Evolutionary conservation across 2,113 vertebrate species (phyloP).

Genomic region (Mirounga angustirostris): DNA sequence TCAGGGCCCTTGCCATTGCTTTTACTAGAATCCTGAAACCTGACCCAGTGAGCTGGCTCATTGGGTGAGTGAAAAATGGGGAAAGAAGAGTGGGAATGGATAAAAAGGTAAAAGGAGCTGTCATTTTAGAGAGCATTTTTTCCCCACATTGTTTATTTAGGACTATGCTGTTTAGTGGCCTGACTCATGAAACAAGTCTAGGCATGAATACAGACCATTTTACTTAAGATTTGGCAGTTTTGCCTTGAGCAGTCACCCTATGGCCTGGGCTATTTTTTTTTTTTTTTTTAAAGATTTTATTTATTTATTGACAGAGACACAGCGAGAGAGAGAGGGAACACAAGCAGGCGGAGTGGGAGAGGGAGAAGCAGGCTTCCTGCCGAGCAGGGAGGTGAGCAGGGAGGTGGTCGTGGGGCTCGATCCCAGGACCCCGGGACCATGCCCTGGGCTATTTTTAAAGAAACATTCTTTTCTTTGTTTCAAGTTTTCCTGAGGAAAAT

Average conservation of each 20-base stretch:
- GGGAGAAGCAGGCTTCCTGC: no score
- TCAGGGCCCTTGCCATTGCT: not conserved
- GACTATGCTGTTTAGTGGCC: conserved; percentile 46
- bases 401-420: no score
- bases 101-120: conserved; percentile 56
- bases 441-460: conserved; percentile 64
- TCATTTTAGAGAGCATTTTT: conserved; percentile 58
- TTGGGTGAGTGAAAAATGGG: not conserved
- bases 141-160: conserved; percentile 61
- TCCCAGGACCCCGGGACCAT: not conserved
- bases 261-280: conserved; percentile 58
- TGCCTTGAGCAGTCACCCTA: conserved; percentile 1
- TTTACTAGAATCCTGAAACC: not conserved
- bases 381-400: no score
- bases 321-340: no score
- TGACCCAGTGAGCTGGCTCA: not conserved
- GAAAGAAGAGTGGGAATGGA: not conserved
- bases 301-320: no score
- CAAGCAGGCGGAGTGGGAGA: no score
- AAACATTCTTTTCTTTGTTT: conserved; percentile 71
- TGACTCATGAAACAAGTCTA: conserved; percentile 53
- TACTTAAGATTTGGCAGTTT: conserved; percentile 64
- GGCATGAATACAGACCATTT: conserved; percentile 63
- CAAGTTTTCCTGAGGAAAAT: conserved; percentile 85
- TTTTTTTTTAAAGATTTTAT: no score